Percentiles rank a stretch among this genome's conserved stretches.
phyloP scores from a whole-genome alignment of 2,113 vertebrate genomes.

The Desmodus rotundus region DNA sequence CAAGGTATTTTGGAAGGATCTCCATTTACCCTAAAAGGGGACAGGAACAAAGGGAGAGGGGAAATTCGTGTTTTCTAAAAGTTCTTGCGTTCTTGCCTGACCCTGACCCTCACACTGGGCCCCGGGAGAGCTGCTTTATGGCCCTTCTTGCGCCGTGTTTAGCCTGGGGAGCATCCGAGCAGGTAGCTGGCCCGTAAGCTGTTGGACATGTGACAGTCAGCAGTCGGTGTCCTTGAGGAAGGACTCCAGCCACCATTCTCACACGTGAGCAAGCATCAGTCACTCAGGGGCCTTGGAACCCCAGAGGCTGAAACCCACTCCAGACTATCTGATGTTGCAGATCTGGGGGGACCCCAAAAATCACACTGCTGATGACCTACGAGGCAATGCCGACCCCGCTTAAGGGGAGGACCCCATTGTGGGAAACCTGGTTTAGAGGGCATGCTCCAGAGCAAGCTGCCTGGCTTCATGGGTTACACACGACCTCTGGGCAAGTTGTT shows the following conservation, averaged over 20 bases:
- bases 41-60: too few species aligned
- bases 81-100: neutral
- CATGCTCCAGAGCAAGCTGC: neutral
- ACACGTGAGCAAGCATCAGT: too few species aligned
- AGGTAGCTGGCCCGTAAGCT: neutral
- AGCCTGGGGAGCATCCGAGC: neutral
- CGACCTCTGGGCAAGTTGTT: neutral
- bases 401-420: too few species aligned
- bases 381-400: neutral
- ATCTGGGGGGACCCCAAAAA: neutral
- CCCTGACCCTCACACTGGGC: neutral
- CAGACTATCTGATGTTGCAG: neutral
- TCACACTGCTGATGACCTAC: neutral
- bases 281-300: neutral
- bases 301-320: neutral
- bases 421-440: neutral
- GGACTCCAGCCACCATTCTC: neutral
- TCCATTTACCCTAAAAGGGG: neutral
- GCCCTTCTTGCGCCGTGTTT: neutral
- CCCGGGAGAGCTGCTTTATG: neutral
- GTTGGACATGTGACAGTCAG: neutral
- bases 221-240: neutral
- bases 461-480: fast-evolving
- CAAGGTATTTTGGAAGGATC: neutral
- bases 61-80: neutral